Conservation (phyloP, 2,113 vertebrate genomes). For the Paramormyrops kingsleyae region DNA sequence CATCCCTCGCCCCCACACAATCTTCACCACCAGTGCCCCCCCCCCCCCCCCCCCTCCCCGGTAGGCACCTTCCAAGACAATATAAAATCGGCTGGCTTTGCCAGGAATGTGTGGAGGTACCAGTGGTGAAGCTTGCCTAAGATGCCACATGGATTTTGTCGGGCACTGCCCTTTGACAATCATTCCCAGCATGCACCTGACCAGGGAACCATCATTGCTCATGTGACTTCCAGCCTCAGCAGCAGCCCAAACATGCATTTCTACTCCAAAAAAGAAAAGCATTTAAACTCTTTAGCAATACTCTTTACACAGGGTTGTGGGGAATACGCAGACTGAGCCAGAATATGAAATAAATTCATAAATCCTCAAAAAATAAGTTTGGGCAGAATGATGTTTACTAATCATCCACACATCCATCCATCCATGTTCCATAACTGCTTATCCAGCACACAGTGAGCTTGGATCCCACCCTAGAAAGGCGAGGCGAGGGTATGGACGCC, state of each 20-base stretch:
- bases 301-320: background rate
- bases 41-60: background rate
- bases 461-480: background rate
- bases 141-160: background rate
- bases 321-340: background rate
- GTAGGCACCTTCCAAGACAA: background rate
- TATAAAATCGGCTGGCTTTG: background rate
- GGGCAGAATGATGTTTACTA: slow-evolving; percentile 9
- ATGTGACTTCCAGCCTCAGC: background rate
- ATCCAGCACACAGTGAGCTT: background rate
- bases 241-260: background rate
- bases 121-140: background rate
- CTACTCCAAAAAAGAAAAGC: background rate
- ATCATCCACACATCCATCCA: slow-evolving; percentile 10
- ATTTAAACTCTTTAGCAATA: background rate
- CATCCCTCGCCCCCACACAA: too few species aligned
- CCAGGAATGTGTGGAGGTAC: background rate
- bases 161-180: background rate
- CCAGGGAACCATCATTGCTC: background rate
- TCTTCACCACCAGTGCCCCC: too few species aligned
- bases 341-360: background rate
- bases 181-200: background rate
- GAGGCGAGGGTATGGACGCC: background rate
- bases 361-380: background rate
- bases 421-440: background rate